Evolutionary conservation across 2,113 vertebrate species (phyloP).

Genomic region (Progne subis): DNA sequence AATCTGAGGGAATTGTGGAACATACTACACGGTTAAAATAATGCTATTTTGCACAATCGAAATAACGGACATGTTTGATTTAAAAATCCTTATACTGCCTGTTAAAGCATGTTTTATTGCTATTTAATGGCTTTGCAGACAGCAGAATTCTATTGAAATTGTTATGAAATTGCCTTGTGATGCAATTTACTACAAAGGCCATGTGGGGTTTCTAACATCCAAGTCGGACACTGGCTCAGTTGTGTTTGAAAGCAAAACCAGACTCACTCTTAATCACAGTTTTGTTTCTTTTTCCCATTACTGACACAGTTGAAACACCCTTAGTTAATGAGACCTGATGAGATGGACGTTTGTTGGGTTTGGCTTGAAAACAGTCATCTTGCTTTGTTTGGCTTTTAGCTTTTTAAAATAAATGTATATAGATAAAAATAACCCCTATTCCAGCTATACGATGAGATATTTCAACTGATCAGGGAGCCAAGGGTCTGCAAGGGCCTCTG

Average conservation of each 20-base stretch:
- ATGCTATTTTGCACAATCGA: neutral
- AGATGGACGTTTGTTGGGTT: neutral
- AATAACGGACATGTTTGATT: neutral
- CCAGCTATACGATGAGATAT: neutral
- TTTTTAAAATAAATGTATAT: neutral
- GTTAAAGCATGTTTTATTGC: neutral
- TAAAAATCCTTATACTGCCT: neutral
- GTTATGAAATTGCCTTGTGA: constrained; percentile 31
- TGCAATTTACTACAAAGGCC: constrained; percentile 1
- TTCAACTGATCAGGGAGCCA: neutral
- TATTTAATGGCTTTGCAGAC: constrained; percentile 21
- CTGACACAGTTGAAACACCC: neutral
- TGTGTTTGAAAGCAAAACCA: neutral
- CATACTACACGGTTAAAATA: neutral
- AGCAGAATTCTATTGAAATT: constrained; percentile 37
- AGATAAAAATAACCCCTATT: neutral
- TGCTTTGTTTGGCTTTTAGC: neutral
- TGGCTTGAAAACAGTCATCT: neutral
- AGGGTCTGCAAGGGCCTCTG: neutral
- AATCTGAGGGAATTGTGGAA: neutral
- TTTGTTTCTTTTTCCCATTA: neutral
- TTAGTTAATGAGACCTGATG: neutral
- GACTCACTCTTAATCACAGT: neutral
- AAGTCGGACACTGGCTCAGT: neutral
- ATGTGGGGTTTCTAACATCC: neutral